These are phyloP conservation scores for Enteromius trimaculatus DNA, from an alignment of 2,797 vertebrate species.

Conservation along the genomic window DNA sequence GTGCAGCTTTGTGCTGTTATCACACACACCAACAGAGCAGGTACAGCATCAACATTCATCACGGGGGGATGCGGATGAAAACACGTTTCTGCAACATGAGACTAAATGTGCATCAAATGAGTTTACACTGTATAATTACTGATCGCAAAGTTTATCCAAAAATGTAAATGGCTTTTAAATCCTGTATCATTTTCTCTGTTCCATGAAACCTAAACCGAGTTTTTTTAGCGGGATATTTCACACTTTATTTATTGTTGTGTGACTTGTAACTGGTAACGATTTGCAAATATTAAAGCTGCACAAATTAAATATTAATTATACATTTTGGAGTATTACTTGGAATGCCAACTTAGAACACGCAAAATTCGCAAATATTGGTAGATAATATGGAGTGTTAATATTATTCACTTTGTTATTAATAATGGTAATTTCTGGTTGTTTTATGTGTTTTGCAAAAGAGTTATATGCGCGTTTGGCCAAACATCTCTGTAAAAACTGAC, in stretches of 20 bases:
- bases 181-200: background rate
- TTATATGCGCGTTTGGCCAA: background rate
- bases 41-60: slow-evolving; percentile 13
- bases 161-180: background rate
- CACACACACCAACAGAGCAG: slow-evolving; percentile 11
- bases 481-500: background rate
- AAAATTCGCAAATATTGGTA: background rate
- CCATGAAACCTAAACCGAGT: background rate
- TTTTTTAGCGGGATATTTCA: background rate
- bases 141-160: background rate
- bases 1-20: slow-evolving; percentile 30
- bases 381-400: background rate
- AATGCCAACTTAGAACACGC: background rate
- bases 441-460: background rate
- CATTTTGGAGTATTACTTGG: too few species aligned
- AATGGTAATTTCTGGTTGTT: background rate
- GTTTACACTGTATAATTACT: background rate
- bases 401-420: background rate
- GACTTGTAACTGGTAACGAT: background rate
- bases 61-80: background rate
- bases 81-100: background rate
- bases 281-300: background rate
- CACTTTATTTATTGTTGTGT: background rate
- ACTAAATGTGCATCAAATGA: background rate
- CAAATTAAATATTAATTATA: background rate